Conservation (phyloP, 1,140 invertebrate species). For the Octopus sinensis region DNA sequence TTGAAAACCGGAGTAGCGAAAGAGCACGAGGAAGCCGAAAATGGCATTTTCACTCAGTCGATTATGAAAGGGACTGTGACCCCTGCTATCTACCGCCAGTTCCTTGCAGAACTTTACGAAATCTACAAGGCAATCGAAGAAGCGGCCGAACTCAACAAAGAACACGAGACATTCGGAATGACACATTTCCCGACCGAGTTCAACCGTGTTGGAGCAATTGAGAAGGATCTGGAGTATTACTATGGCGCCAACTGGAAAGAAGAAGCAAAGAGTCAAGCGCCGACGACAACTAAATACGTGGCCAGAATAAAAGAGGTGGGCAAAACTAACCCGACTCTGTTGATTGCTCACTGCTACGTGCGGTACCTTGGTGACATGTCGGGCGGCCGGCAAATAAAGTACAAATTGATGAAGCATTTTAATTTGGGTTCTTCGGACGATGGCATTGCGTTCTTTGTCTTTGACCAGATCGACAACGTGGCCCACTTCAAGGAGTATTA, state of each 20-base stretch:
- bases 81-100: not conserved
- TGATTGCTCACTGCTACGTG: conserved; percentile 18
- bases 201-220: conserved; percentile 8
- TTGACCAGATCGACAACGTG: conserved; percentile 15
- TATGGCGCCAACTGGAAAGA: conserved; percentile 16
- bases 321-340: conserved; percentile 9
- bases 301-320: conserved; percentile 2
- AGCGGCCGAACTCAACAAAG: not conserved
- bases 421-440: not conserved
- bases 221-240: conserved; percentile 17
- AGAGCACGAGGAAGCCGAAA: conserved; percentile 16
- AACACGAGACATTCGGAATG: not conserved
- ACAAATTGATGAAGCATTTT: conserved; percentile 15
- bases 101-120: conserved; percentile 16
- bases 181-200: conserved; percentile 18
- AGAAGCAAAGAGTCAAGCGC: not conserved
- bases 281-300: conserved; percentile 1
- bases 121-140: conserved; percentile 22
- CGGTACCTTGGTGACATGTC: conserved; percentile 21
- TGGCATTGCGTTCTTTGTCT: conserved; percentile 18
- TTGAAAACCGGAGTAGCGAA: not conserved
- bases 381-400: conserved; percentile 17
- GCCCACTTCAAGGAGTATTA: conserved; percentile 16
- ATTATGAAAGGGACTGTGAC: conserved; percentile 12
- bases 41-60: conserved; percentile 3